Evolutionary conservation across 2,888 invertebrate species (phyloP), one percentile per base, ranked within the genome.

Genomic region (Synergus itoensis): DNA sequence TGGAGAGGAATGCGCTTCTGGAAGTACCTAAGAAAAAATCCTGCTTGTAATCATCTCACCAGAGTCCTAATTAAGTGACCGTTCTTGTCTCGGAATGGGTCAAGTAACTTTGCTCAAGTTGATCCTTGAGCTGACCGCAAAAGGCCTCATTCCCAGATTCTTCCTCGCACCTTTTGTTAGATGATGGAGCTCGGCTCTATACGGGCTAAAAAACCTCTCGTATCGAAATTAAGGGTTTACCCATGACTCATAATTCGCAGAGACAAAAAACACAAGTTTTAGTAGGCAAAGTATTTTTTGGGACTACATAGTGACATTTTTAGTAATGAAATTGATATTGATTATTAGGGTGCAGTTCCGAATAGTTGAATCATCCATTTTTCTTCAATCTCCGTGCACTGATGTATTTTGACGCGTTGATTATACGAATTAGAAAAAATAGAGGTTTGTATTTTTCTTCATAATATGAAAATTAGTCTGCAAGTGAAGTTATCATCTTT

Each of bases 31-130:
- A 81, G 80, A 83, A 82, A 81, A 77, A 83, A 82, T 84, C 82
- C 82, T 82, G 82, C 79, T 84, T 80, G 83, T 83, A 82, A 83
- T 84, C 81, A 83, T 79, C 81, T 79, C 79, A 57, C 82, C 69
- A 76, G 63, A 79, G 67, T 65, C 80, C 79, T 81, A 83, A 83
- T 83, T 83, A 84, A 82, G 77, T 78, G 77, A 62, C 80, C 78
- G 80, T 80, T 83, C 82, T 84, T 83, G 81, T 77, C 43, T 36
- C 76, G 60, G 18, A 40, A 65, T 45, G 75, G 45, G 40, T 28
- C 73, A 73, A 69, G 48, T 12, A 28, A 9, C 36, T 45, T 45
- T 45, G 41, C 43, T 21, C 36, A 12, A 48, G 21, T 21, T 73
- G 48, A 28, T 28, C 48, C 53, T 14, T 82, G 79, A 53, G 65